These are phyloP conservation scores for Hystrix brachyura DNA, from an alignment of 2,113 vertebrate species.

Conservation along the genomic window DNA sequence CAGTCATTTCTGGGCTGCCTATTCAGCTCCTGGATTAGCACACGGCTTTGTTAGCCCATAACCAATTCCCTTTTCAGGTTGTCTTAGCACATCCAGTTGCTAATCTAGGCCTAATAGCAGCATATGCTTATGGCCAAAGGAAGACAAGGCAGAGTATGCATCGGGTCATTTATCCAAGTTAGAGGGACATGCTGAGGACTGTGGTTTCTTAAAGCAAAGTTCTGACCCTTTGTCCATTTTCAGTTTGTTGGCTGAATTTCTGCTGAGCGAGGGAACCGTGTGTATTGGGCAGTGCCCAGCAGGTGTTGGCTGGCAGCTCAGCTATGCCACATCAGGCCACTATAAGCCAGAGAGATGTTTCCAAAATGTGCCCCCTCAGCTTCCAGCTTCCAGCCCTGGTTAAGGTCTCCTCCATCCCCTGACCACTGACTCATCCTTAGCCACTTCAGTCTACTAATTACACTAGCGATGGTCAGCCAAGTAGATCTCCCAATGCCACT, in stretches of 20 bases:
- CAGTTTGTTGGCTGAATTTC: neutral
- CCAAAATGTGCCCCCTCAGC: neutral
- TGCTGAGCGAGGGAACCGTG: neutral
- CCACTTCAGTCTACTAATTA: neutral
- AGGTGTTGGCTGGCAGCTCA: neutral
- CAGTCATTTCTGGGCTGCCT: neutral
- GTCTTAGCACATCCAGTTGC: neutral
- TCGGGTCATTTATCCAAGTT: neutral
- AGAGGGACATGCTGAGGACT: neutral
- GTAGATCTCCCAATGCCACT: neutral
- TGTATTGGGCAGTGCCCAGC: neutral
- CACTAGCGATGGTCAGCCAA: neutral
- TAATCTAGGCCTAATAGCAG: neutral
- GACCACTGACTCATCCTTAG: neutral
- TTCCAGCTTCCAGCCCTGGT: neutral
- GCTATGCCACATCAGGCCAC: neutral
- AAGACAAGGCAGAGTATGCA: neutral
- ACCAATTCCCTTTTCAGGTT: neutral
- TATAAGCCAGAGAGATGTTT: neutral
- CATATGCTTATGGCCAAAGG: neutral
- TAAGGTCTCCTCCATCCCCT: neutral
- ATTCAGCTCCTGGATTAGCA: neutral
- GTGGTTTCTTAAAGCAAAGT: constrained; percentile 17
- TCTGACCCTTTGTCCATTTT: neutral
- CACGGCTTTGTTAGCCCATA: neutral